Percentiles rank a stretch among this genome's conserved stretches.
Evolutionary conservation across 2,797 vertebrate species (phyloP).

Genomic region (Cuculus canorus): DNA sequence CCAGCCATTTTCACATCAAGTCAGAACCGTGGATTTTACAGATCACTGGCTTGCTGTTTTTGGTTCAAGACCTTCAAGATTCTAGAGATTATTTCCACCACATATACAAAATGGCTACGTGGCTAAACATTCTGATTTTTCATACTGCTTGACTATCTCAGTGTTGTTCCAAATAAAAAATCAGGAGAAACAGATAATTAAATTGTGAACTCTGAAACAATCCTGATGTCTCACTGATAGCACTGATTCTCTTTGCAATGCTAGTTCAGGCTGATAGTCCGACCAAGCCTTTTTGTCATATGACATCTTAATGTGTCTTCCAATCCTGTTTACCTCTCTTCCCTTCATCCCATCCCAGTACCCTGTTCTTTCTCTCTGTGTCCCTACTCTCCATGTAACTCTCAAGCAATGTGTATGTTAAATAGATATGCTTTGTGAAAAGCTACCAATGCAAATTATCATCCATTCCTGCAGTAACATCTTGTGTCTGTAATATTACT

Average conservation of each 20-base stretch:
- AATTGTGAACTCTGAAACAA: neutral
- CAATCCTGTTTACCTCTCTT: neutral
- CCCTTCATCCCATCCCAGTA: neutral
- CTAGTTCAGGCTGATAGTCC: neutral
- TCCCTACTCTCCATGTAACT: neutral
- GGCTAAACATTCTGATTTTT: neutral
- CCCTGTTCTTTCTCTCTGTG: neutral
- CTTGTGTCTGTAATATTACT: neutral
- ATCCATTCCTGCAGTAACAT: neutral
- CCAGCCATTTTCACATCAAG: neutral
- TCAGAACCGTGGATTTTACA: neutral
- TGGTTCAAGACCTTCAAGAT: neutral
- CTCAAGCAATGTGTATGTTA: neutral
- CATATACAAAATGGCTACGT: neutral
- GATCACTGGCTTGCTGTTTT: neutral
- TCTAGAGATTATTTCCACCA: neutral
- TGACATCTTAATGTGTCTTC: neutral
- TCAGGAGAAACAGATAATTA: neutral
- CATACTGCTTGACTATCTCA: neutral
- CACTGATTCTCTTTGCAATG: neutral
- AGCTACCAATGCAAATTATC: neutral
- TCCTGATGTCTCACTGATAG: neutral
- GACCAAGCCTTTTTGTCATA: neutral
- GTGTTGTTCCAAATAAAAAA: neutral
- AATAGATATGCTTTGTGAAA: neutral